Percentiles rank a stretch among this genome's conserved stretches.
These are phyloP conservation scores for Melanchra persicariae DNA, from an alignment of 2,888 invertebrate species.

Conservation along the genomic window DNA sequence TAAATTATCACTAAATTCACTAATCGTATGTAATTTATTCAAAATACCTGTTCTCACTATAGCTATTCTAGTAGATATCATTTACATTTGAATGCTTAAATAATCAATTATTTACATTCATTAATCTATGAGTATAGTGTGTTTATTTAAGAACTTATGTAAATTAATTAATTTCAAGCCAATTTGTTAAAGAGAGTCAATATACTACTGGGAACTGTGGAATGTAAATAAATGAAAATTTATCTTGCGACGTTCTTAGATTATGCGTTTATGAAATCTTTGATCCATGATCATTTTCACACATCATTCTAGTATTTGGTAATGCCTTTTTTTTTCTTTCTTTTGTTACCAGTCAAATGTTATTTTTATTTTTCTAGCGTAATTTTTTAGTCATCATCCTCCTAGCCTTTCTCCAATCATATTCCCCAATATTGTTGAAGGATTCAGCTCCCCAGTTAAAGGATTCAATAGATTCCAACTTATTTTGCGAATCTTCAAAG, in stretches of 20 bases:
- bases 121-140: constrained; percentile 3
- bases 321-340: no score
- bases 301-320: not conserved
- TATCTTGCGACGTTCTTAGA: not conserved
- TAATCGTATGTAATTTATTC: constrained; percentile 1
- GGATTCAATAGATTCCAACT: no score
- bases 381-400: no score
- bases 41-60: constrained; percentile 14
- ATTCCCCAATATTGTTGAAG: no score
- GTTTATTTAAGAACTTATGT: constrained; percentile 6
- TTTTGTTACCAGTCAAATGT: no score
- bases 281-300: not conserved
- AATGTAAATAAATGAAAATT: not conserved
- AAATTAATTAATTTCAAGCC: constrained; percentile 25
- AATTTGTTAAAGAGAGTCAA: constrained; percentile 6
- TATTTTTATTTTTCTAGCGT: no score
- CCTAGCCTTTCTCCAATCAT: no score
- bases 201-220: not conserved
- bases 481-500: no score
- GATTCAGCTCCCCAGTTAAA: no score
- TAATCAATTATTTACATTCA: constrained; percentile 37
- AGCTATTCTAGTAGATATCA: not conserved
- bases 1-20: not conserved
- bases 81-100: constrained; percentile 26
- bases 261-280: not conserved